Evolutionary conservation across 2,797 vertebrate genomes (phyloP), one percentile per base, ranked within the genome.

Genomic region (Moxostoma hubbsi): DNA sequence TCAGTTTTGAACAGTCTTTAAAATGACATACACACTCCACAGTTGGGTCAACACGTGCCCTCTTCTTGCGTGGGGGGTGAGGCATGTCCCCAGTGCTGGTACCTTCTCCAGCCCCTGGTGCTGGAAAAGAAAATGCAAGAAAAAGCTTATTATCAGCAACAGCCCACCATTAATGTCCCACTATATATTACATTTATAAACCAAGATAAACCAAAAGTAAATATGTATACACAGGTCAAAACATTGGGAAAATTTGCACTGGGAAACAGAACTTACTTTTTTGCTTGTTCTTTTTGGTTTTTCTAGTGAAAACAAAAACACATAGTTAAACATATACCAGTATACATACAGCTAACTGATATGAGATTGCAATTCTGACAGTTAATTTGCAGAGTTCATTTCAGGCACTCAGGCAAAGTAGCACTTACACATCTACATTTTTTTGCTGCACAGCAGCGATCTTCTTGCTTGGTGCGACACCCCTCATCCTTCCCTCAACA

Each of bases 401-500:
- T 24, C 12, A 51, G 18, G 49, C 6, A 47, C 9, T 53, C 36
- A 73, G 68, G 53, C 1, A 5, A 51, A 36, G 36, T 5, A 36
- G 36, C 95, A 92, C 97, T 96, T 92, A 98, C 97, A 97, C 94
- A 91, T 99, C 97, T 87, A 95, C 93, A 75, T 96, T 97, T 93
- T 98, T 99, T 94, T 97, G 97, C 87, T 97, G 94, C 90, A 97
- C 93, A 89, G 96, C 91, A 90, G 97, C 95, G 82, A 97, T 94
- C 91, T 99, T 98, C 96, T 98, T 99, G 91, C 96, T 97, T 5
- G 97, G 97, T 87, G 96, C 96, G 92, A 96, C 96, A 79, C 97
- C 97, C 95, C 97, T 97, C 97, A 99, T 98, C 95, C 96, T 99
- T 84, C 97, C 97, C 92, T 99, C 97, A 92, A 96, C 97, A 97